Evolutionary conservation across 2,888 invertebrate genomes (phyloP).

Genomic region (Melinaea marsaeus): DNA sequence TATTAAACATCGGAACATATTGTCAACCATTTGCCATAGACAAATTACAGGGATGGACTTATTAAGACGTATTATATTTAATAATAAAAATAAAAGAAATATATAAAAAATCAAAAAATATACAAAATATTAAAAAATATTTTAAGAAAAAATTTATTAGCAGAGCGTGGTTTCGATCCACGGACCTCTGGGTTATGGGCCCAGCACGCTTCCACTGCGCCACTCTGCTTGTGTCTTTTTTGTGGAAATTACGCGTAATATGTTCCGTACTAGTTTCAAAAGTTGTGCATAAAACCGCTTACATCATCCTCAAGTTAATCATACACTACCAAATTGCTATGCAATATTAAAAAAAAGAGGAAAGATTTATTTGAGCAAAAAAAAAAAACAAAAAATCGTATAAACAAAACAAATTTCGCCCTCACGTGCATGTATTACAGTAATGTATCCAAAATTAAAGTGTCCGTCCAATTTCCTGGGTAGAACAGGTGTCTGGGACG

Average conservation of each 20-base stretch:
- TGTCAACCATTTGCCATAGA: too few species aligned
- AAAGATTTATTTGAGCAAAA: background rate
- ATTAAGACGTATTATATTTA: too few species aligned
- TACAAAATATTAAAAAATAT: background rate
- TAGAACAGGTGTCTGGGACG: constrained; percentile 57
- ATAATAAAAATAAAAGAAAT: too few species aligned
- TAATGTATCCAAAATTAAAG: constrained; percentile 62
- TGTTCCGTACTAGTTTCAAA: background rate
- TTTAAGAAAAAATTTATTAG: constrained; percentile 50
- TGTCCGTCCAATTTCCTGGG: constrained; percentile 60
- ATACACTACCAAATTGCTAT: too few species aligned
- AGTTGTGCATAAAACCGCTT: background rate
- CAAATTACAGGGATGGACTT: too few species aligned
- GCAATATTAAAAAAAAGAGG: too few species aligned
- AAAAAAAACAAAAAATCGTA: background rate
- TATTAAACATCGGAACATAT: too few species aligned
- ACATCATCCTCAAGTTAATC: too few species aligned
- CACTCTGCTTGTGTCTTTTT: constrained; percentile 79
- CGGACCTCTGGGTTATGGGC: constrained; percentile 95
- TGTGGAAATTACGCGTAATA: background rate
- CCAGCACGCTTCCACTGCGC: constrained; percentile 91
- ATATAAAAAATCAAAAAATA: background rate
- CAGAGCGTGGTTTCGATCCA: constrained; percentile 93
- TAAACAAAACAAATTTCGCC: constrained; percentile 6
- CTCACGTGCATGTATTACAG: constrained; percentile 46